A percentile compares a stretch with the other conserved stretches of the same genome.
Evolutionary conservation across 1,140 invertebrate genomes (phyloP).

Genomic region (Zaprionus camerounensis): DNA sequence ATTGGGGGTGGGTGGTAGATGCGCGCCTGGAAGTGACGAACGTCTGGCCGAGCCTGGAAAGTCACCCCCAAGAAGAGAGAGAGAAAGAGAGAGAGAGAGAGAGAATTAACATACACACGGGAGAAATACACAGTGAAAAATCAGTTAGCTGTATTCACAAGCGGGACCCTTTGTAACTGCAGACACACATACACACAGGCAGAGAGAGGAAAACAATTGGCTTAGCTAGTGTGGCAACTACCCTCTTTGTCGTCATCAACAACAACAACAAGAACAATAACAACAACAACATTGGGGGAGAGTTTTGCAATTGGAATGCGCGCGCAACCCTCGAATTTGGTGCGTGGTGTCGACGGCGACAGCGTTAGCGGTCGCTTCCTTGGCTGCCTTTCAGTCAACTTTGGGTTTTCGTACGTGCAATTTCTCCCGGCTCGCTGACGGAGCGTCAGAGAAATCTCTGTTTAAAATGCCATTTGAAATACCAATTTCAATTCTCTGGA

Average conservation of each 20-base stretch:
- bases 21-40: conserved; percentile 44
- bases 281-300: conserved; percentile 55
- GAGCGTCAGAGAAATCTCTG: conserved; percentile 48
- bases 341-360: conserved; percentile 48
- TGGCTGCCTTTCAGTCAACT: conserved; percentile 83
- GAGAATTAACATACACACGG: neutral
- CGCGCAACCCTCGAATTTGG: conserved; percentile 71
- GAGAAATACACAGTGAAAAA: conserved; percentile 71
- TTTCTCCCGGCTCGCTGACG: conserved; percentile 82
- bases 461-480: conserved; percentile 21
- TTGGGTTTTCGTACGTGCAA: conserved; percentile 84
- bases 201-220: conserved; percentile 19
- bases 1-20: conserved; percentile 3
- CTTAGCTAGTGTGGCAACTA: conserved; percentile 8
- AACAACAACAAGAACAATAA: conserved; percentile 17
- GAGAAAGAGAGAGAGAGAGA: neutral
- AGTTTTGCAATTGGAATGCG: conserved; percentile 77
- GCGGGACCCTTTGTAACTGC: conserved; percentile 18
- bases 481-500: conserved; percentile 9
- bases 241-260: conserved; percentile 37
- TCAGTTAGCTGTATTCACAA: conserved; percentile 48
- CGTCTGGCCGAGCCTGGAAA: conserved; percentile 42
- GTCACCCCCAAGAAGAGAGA: conserved; percentile 52
- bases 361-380: conserved; percentile 62
- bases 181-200: conserved; percentile 14